These are phyloP conservation scores for Micromussa lordhowensis DNA, from an alignment of 92 coral and sea anemone genomes.

Conservation along the genomic window DNA sequence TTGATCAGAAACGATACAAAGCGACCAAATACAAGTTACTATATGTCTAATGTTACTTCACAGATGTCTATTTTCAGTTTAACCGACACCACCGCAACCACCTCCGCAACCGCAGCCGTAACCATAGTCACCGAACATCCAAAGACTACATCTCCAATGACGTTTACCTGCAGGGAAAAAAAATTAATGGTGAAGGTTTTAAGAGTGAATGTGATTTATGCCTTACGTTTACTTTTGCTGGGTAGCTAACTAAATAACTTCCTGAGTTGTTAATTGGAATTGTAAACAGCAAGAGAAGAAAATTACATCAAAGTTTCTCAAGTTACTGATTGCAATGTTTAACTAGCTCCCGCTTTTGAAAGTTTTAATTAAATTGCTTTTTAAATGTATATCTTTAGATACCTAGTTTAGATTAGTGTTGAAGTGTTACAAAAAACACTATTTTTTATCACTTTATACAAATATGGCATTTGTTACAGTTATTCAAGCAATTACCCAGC, in stretches of 20 bases:
- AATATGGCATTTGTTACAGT: too few species aligned
- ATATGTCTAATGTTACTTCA: too few species aligned
- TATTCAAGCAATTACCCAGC: neutral
- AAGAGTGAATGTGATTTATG: neutral
- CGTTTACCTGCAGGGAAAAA: neutral
- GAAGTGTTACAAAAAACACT: too few species aligned
- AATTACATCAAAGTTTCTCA: too few species aligned
- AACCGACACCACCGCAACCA: constrained; percentile 43
- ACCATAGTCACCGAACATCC: constrained; percentile 56
- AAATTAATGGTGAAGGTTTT: neutral
- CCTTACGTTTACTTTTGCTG: neutral
- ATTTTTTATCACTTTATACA: too few species aligned
- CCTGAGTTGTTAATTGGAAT: neutral
- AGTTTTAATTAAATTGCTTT: neutral
- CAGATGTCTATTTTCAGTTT: neutral
- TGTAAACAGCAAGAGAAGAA: neutral
- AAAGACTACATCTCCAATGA: constrained; percentile 25
- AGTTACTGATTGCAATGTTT: too few species aligned
- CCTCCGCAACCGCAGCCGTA: constrained; percentile 59
- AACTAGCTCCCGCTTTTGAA: neutral
- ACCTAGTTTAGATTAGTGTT: too few species aligned
- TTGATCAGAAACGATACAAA: too few species aligned
- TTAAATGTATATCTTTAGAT: too few species aligned
- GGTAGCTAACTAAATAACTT: neutral
- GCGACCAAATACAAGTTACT: too few species aligned